Evolutionary conservation across 2,888 invertebrate species (phyloP), one percentile per base, ranked within the genome.

Genomic region (Stramonita haemastoma): DNA sequence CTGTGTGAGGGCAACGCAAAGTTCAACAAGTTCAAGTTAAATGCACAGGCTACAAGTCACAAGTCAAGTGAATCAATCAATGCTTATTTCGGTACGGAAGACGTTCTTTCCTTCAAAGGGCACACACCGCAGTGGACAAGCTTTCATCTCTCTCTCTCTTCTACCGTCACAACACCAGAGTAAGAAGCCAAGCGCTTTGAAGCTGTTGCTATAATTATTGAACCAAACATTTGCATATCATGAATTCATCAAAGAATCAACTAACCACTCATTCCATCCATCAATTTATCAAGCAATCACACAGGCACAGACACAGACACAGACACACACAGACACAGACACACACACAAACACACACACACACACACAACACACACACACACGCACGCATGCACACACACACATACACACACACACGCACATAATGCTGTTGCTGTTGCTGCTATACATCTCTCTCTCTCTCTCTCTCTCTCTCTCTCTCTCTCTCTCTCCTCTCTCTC

Each of bases 291-390:
- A 46, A 46, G 46, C 8, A 46, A 46, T 46, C 46, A 29, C 57
- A 57, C 84, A 57, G 29, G 13, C 56, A 56, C 29, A 56, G n/a
- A 56, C 56, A 56, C 84, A 56, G 56, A 56, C 84, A 56, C 84
- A 56, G 56, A 81, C 81, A 81, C 81, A 81, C 81, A 81, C 81
- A 81, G 36, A 81, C 81, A 81, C 81, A 81, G 36, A 81, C 83
- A 83, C 83, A 46, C 83, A 46, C 46, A 83, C 83, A 83, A 26
- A 36, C 83, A 83, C 83, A 83, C 46, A 19, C 36, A 83, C 83
- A 46, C 83, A 11, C 79, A 34, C 34, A 34, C 34, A 79, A 34
- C 11, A 34, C 79, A 34, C 29, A 77, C n/a, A 29, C 77, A n/a
- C 29, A 29, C n/a, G n/a, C 4, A 29, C n/a, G n/a, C 77, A 77